Evolutionary conservation across 1,140 invertebrate genomes (phyloP).

Genomic region (Drosophila elegans): DNA sequence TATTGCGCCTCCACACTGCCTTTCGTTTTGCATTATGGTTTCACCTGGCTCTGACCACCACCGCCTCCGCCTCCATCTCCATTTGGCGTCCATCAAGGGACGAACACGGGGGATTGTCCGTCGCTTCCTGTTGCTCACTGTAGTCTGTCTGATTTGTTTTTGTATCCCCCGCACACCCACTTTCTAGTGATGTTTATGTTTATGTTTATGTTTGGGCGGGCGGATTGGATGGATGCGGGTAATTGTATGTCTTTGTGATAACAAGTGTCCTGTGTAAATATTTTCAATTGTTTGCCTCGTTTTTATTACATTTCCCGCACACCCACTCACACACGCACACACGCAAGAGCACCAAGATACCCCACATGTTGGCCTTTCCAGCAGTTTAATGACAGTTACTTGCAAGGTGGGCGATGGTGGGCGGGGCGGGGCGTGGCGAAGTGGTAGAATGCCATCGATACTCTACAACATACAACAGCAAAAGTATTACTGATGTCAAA

Average conservation of each 20-base stretch:
- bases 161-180: conserved; percentile 39
- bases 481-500: conserved; percentile 70
- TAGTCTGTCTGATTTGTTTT: conserved; percentile 76
- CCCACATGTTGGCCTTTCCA: conserved; percentile 36
- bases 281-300: conserved; percentile 81
- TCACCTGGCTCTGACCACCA: conserved; percentile 27
- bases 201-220: conserved; percentile 52
- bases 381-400: conserved; percentile 47
- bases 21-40: conserved; percentile 68
- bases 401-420: conserved; percentile 6
- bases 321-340: conserved; percentile 18
- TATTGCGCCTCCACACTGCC: conserved; percentile 42
- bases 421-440: neutral
- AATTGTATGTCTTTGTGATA: conserved; percentile 75
- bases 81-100: conserved; percentile 31
- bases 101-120: conserved; percentile 30
- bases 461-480: conserved; percentile 29
- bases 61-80: neutral
- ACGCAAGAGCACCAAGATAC: conserved; percentile 24
- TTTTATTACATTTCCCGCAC: conserved; percentile 73
- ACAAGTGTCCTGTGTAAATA: conserved; percentile 83
- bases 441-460: conserved; percentile 38
- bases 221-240: conserved; percentile 5
- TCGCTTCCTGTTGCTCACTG: conserved; percentile 70
- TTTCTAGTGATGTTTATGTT: conserved; percentile 61